These are phyloP conservation scores for Bombus confusus DNA, from an alignment of 1,140 invertebrate species.

Conservation along the genomic window DNA sequence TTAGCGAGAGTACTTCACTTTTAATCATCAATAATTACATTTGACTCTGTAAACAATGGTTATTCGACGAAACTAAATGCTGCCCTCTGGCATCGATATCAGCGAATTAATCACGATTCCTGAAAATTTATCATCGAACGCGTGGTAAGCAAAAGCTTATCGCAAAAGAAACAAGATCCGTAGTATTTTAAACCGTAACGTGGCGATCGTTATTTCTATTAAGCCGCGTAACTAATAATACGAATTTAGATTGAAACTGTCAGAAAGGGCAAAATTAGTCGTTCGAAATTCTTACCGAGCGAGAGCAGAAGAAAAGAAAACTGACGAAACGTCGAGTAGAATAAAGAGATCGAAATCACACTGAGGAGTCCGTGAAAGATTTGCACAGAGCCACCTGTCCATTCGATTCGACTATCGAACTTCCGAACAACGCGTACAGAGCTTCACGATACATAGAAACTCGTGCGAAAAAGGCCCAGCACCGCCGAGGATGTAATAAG, in stretches of 20 bases:
- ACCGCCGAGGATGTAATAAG: neutral
- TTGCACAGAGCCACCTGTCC: conserved; percentile 32
- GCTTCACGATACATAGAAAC: neutral
- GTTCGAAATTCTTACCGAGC: neutral
- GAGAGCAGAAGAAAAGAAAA: neutral
- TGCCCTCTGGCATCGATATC: conserved; percentile 14
- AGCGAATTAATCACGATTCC: neutral
- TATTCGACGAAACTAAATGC: neutral
- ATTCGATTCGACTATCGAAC: conserved; percentile 17
- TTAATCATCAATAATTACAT: neutral
- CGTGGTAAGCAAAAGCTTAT: neutral
- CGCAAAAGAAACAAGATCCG: neutral
- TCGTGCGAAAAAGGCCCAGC: neutral
- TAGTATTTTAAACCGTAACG: neutral
- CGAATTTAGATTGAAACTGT: neutral
- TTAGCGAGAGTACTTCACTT: neutral
- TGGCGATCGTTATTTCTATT: neutral
- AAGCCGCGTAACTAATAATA: neutral
- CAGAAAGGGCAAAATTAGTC: neutral
- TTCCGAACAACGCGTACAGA: neutral
- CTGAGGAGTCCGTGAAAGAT: neutral
- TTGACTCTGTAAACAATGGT: neutral
- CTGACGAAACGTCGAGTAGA: neutral
- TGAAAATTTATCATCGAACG: neutral
- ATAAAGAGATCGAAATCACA: neutral